phyloP scores from a whole-genome alignment of 2,113 vertebrate species.

The Chascanopsetta lugubris region DNA sequence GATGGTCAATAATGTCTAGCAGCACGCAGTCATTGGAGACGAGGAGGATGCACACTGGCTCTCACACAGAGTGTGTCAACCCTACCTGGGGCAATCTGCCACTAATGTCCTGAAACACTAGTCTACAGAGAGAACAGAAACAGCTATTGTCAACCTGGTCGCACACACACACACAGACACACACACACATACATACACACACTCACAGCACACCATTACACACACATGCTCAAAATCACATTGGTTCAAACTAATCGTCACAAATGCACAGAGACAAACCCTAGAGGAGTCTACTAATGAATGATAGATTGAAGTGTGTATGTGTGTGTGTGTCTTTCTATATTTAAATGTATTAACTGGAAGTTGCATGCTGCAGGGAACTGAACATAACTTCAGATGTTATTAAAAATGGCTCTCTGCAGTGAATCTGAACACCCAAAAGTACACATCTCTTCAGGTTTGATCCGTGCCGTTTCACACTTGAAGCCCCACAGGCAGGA shows the following conservation, averaged over 20 bases:
- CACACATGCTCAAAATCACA: slow-evolving; percentile 61
- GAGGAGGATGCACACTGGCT: slow-evolving; percentile 84
- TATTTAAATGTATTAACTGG: slow-evolving; percentile 3
- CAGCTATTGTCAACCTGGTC: slow-evolving; percentile 84
- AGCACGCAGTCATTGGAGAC: slow-evolving; percentile 81
- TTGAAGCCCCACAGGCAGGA: slow-evolving; percentile 68
- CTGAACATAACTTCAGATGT: background rate
- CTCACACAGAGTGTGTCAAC: slow-evolving; percentile 78
- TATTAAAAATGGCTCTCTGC: slow-evolving; percentile 2
- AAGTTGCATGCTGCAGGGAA: background rate
- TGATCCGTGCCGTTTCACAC: slow-evolving; percentile 68
- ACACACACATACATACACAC: slow-evolving; percentile 35
- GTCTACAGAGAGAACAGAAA: slow-evolving; percentile 87
- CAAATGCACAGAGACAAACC: slow-evolving; percentile 75
- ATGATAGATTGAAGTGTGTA: slow-evolving; percentile 32
- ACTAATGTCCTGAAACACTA: slow-evolving; percentile 88
- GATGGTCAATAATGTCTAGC: slow-evolving; percentile 83
- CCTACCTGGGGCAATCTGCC: slow-evolving; percentile 86
- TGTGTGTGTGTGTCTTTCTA: background rate
- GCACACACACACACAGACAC: slow-evolving; percentile 44
- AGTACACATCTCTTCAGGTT: slow-evolving; percentile 70
- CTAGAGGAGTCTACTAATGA: slow-evolving; percentile 62
- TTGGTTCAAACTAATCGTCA: slow-evolving; percentile 68
- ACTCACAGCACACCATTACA: slow-evolving; percentile 44
- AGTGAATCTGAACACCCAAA: slow-evolving; percentile 43